Evolutionary conservation across 2,797 vertebrate species (phyloP).

Genomic region (Lophotriccus pileatus): DNA sequence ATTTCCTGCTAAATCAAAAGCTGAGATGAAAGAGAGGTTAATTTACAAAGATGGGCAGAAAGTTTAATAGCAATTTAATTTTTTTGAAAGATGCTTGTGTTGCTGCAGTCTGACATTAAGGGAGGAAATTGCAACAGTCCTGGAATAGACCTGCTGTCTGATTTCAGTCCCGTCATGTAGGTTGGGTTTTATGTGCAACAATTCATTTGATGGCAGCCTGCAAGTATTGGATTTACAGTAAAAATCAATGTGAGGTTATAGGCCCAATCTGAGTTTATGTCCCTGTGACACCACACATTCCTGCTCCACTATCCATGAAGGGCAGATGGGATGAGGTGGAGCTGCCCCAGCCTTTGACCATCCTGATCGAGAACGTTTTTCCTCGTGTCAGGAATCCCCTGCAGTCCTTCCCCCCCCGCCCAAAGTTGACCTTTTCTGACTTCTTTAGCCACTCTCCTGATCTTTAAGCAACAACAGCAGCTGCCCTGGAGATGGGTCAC

Average conservation of each 20-base stretch:
- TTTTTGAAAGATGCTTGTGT: constrained; percentile 38
- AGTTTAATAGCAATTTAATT: constrained; percentile 64
- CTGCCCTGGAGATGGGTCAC: background rate
- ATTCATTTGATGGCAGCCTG: background rate
- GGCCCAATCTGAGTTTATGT: background rate
- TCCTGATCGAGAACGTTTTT: fast-evolving
- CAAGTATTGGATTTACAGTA: background rate
- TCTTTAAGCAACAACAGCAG: background rate
- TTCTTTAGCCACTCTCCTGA: background rate
- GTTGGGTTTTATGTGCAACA: background rate
- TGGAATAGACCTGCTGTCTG: background rate
- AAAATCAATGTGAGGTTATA: background rate
- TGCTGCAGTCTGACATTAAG: background rate
- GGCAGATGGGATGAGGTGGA: fast-evolving
- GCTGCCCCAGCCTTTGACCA: fast-evolving
- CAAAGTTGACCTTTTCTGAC: background rate
- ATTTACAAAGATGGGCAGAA: constrained; percentile 57
- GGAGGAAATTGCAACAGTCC: constrained; percentile 39
- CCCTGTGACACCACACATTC: background rate
- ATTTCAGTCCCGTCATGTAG: background rate
- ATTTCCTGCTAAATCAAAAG: constrained; percentile 58
- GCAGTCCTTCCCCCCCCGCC: background rate
- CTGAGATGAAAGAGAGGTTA: constrained; percentile 50
- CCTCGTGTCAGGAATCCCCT: background rate
- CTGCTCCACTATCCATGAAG: fast-evolving